Evolutionary conservation across 2,888 invertebrate species (phyloP).

Genomic region (Alitta virens): DNA sequence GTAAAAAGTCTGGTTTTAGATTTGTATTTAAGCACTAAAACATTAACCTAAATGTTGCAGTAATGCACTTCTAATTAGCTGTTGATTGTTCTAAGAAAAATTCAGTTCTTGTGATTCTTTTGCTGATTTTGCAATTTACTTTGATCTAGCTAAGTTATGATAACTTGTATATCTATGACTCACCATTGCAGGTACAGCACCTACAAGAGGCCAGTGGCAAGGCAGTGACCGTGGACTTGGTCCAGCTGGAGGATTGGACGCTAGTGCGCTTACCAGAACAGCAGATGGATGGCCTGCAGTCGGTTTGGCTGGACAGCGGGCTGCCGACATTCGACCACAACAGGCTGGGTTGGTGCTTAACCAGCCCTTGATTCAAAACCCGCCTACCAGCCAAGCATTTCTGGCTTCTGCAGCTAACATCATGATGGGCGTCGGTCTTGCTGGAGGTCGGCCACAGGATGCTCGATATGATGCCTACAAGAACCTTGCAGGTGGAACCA

Average conservation of each 20-base stretch:
- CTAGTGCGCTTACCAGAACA: neutral
- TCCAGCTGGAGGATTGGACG: conserved; percentile 4
- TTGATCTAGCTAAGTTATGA: too few relatives aligned
- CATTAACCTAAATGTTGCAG: too few relatives aligned
- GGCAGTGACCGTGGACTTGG: conserved; percentile 6
- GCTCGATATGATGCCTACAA: conserved; percentile 33
- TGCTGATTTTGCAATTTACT: too few relatives aligned
- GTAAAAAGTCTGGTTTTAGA: too few relatives aligned
- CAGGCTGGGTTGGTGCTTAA: conserved; percentile 5
- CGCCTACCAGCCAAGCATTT: conserved; percentile 22
- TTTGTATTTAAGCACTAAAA: too few relatives aligned
- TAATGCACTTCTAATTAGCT: too few relatives aligned
- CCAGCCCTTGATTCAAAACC: conserved; percentile 10
- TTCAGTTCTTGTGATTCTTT: too few relatives aligned
- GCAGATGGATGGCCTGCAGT: conserved; percentile 14
- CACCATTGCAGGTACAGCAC: conserved; percentile 1
- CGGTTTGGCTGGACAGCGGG: neutral
- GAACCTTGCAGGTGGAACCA: conserved; percentile 13
- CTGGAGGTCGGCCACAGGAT: conserved; percentile 22
- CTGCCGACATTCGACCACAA: conserved; percentile 1
- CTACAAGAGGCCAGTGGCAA: conserved; percentile 9
- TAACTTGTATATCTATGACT: too few relatives aligned
- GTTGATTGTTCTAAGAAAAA: too few relatives aligned
- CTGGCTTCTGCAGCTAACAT: conserved; percentile 30
- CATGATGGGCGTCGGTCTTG: conserved; percentile 31